phyloP scores from a whole-genome alignment of 2,797 vertebrate genomes.

The Alcedo quadribrachys region DNA sequence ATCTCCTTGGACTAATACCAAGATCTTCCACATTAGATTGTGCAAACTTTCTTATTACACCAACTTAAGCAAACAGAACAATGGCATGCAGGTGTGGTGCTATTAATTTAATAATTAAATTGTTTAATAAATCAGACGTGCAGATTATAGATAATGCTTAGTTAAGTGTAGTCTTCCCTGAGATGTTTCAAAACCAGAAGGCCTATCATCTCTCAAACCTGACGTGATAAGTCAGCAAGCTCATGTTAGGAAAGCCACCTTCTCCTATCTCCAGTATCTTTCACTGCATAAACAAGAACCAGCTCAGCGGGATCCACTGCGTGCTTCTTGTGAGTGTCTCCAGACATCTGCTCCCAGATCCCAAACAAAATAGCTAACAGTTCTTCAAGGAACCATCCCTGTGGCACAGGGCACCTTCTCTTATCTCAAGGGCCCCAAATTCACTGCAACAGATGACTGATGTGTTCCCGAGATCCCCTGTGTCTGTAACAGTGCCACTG shows the following conservation, averaged over 20 bases:
- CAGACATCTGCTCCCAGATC: background rate
- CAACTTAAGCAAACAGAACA: background rate
- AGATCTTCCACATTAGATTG: background rate
- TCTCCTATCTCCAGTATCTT: background rate
- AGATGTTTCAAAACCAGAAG: background rate
- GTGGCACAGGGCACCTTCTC: background rate
- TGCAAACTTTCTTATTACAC: conserved; percentile 5
- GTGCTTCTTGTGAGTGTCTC: background rate
- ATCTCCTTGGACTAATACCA: conserved; percentile 1
- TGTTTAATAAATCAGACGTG: background rate
- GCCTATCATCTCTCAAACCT: background rate
- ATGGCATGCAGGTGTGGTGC: background rate
- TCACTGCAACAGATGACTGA: background rate
- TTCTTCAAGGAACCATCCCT: background rate
- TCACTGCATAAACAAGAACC: background rate
- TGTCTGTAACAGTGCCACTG: background rate
- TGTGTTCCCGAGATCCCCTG: accelerated
- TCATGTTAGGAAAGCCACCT: background rate
- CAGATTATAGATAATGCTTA: background rate
- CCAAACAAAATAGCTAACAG: background rate
- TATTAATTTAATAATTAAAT: background rate
- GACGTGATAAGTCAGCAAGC: background rate
- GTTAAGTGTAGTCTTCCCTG: background rate
- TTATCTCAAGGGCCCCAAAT: background rate
- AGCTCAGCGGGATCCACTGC: background rate